These are phyloP conservation scores for Cheilosia pagana DNA, from an alignment of 2,888 invertebrate species.

Conservation along the genomic window DNA sequence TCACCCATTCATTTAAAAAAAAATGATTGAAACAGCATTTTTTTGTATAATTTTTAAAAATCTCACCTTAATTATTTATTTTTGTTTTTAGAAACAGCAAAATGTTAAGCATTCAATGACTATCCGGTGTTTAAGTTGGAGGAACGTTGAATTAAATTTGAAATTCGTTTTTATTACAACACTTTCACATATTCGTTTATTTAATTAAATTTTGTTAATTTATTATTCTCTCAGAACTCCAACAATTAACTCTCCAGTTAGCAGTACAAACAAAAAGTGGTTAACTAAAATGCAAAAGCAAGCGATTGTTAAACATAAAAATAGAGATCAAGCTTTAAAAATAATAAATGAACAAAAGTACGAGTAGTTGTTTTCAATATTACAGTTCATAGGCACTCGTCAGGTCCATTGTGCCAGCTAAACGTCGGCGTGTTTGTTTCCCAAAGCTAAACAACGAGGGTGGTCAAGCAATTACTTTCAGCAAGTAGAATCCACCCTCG, in stretches of 20 bases:
- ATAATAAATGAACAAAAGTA: neutral
- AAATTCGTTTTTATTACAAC: constrained; percentile 7
- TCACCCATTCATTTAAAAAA: constrained; percentile 1
- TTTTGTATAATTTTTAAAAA: neutral
- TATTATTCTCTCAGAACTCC: neutral
- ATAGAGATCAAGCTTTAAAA: no score
- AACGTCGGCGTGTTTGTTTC: neutral
- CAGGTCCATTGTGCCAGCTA: neutral
- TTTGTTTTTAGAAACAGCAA: neutral
- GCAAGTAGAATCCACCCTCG: constrained; percentile 12
- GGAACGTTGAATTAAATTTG: constrained; percentile 16
- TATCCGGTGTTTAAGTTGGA: constrained; percentile 17
- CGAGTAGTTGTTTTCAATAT: neutral
- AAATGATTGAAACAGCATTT: neutral
- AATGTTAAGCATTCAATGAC: constrained; percentile 8
- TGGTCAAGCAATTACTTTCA: constrained; percentile 32
- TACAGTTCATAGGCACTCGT: neutral
- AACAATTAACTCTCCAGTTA: no score
- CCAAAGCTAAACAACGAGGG: constrained; percentile 24
- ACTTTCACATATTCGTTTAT: constrained; percentile 6
- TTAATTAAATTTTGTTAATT: neutral
- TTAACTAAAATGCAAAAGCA: neutral
- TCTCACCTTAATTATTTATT: constrained; percentile 21
- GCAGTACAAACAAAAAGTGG: neutral
- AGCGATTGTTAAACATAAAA: neutral